phyloP scores from a whole-genome alignment of 1,140 invertebrate genomes.

The Papilio machaon region DNA sequence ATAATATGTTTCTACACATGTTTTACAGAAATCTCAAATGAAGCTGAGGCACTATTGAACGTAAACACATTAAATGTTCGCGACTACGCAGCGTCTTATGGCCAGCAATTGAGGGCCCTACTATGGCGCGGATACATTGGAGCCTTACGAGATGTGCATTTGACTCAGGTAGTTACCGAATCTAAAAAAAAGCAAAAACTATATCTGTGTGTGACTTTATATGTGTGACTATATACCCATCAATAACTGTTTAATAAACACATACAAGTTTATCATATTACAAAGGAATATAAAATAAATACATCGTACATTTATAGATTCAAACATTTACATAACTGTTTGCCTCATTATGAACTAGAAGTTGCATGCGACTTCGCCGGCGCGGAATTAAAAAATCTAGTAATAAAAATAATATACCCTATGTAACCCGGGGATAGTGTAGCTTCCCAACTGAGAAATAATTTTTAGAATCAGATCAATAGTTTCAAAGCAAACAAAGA shows the following conservation, averaged over 20 bases:
- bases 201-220: no score
- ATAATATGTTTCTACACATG: no score
- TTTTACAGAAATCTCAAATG: conserved; percentile 54
- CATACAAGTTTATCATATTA: not conserved
- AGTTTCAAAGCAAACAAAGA: no score
- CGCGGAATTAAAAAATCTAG: no score
- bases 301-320: not conserved
- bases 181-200: conserved; percentile 34
- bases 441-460: no score
- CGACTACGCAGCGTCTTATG: conserved; percentile 53
- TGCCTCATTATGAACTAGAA: not conserved
- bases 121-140: conserved; percentile 66
- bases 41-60: conserved; percentile 64
- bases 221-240: not conserved
- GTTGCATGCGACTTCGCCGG: no score
- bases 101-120: conserved; percentile 62
- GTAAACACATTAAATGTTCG: conserved; percentile 41
- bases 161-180: conserved; percentile 59
- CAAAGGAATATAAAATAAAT: not conserved
- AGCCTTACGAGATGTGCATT: conserved; percentile 66
- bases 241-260: not conserved
- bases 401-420: no score
- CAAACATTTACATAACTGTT: not conserved
- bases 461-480: no score
- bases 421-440: no score